Conservation (phyloP, 2,797 vertebrate genomes). For the Melanotaenia trifasciata region DNA sequence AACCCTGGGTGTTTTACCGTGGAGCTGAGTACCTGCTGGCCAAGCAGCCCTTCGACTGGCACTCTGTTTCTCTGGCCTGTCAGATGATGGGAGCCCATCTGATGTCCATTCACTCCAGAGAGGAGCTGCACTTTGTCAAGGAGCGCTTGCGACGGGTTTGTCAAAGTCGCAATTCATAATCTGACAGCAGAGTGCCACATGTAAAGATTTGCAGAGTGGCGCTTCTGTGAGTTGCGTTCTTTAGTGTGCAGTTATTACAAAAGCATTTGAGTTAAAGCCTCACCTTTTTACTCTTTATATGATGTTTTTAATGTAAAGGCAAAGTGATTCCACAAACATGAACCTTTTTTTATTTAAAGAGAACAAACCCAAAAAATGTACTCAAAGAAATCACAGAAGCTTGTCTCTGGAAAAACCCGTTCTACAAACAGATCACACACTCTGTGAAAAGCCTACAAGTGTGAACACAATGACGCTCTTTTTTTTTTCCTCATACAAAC, state of each 20-base stretch:
- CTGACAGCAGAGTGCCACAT: not conserved
- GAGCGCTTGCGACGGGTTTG: conserved; percentile 87
- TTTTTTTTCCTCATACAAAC: conserved; percentile 27
- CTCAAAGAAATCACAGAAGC: conserved; percentile 14
- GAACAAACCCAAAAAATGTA: conserved; percentile 10
- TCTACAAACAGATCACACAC: conserved; percentile 24
- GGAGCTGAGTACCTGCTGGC: conserved; percentile 90
- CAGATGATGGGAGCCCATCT: conserved; percentile 87
- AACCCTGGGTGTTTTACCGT: conserved; percentile 89
- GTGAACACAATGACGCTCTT: conserved; percentile 40
- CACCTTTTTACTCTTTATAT: not conserved
- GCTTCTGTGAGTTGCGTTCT: not conserved
- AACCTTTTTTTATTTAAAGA: not conserved
- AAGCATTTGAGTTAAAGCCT: not conserved
- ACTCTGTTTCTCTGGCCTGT: conserved; percentile 87
- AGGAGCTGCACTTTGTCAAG: conserved; percentile 89
- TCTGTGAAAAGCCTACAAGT: conserved; percentile 36
- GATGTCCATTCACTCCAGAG: conserved; percentile 88
- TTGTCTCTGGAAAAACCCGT: conserved; percentile 10
- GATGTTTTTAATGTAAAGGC: not conserved
- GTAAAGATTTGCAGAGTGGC: not conserved
- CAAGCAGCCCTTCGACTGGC: conserved; percentile 83
- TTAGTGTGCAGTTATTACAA: not conserved
- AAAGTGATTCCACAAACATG: not conserved
- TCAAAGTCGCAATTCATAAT: conserved; percentile 1